Base-by-base conservation (phyloP, 2,113 vertebrate genomes). In the Onychostoma macrolepis region DNA sequence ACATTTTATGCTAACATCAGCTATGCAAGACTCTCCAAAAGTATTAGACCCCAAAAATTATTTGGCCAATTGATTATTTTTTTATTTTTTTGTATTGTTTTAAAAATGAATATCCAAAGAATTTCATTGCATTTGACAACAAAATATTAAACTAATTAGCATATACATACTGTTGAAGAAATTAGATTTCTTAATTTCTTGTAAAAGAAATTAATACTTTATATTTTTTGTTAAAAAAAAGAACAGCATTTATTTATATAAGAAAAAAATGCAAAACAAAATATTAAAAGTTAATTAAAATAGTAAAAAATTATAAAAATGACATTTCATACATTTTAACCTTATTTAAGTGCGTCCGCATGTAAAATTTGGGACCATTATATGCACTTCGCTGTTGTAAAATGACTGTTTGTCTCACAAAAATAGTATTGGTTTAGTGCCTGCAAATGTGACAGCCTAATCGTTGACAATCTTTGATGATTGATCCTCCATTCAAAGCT, bases 401-500 rank as follows among this genome's bases (percentile, higher is more conserved):
- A 63, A 85, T 76, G 41, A 79, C 61, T 75, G 80, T 33, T 80
- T 72, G 48, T 61, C 43, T 26, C 83, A 21, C 12, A 58, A 85
- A 87, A 65, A 50, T 12, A 6, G 2, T n/a, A 45, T 48, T 81
- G 67, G 78, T 89, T 58, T 63, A 89, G 80, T 53, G 41, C 30
- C 76, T 89, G 72, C 61, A 21, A 43, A 56, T 71, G 41, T 26
- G 76, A 56, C 83, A 28, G 81, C 26, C 75, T 84, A 88, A 88
- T 86, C 75, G 65, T 72, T 87, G 79, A 41, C 77, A 79, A 75
- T 84, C 80, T 48, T 67, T 85, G 58, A 76, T 74, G 84, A 88
- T 81, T 87, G 83, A 76, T 87, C 56, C 9, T 83, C 89, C 88
- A 88, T 87, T 90, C 71, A 58, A 77, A 84, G 88, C 75, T 24